phyloP scores from a whole-genome alignment of 2,113 vertebrate species.

The Irena cyanogastra region DNA sequence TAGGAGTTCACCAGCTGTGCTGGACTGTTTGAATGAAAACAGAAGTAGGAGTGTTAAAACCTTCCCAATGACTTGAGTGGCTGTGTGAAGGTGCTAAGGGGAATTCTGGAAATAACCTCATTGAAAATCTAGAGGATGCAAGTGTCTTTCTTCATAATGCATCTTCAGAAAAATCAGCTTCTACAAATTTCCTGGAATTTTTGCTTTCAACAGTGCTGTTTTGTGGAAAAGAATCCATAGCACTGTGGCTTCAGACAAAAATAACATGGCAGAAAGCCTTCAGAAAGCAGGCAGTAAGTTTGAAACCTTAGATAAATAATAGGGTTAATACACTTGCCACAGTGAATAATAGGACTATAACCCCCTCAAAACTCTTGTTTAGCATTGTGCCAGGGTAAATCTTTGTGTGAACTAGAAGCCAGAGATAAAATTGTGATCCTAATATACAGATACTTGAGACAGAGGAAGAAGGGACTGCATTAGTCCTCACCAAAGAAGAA shows the following conservation, averaged over 20 bases:
- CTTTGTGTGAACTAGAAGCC: neutral
- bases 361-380: neutral
- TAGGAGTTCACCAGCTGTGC: neutral
- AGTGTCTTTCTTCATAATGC: neutral
- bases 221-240: neutral
- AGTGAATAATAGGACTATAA: neutral
- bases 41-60: neutral
- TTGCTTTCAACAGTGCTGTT: neutral
- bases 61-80: neutral
- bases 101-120: neutral
- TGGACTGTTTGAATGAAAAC: neutral
- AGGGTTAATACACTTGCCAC: neutral
- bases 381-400: neutral
- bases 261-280: neutral
- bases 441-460: neutral
- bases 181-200: neutral
- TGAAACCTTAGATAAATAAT: neutral
- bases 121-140: neutral
- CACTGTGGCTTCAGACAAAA: neutral
- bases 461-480: neutral
- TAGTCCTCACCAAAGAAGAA: conserved; percentile 11
- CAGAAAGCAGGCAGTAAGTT: neutral
- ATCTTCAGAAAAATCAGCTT: neutral
- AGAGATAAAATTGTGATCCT: neutral
- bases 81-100: neutral